These are phyloP conservation scores for Habroteleia sp. DNA, from an alignment of 2,888 invertebrate genomes.

Conservation along the genomic window DNA sequence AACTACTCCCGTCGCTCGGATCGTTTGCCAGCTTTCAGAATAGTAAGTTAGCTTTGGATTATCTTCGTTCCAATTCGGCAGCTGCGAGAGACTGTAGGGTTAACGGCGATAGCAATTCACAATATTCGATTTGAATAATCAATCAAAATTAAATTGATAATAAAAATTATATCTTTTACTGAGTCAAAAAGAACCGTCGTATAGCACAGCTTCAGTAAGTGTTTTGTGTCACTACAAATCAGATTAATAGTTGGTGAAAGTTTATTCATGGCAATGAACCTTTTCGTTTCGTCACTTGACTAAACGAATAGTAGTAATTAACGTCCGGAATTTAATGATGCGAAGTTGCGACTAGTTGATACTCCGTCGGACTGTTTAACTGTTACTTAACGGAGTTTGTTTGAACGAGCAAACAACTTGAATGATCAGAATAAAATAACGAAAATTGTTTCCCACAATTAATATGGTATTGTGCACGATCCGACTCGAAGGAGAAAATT, in stretches of 20 bases:
- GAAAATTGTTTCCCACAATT: slow-evolving; percentile 13
- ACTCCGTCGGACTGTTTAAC: slow-evolving; percentile 27
- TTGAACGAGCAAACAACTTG: slow-evolving; percentile 26
- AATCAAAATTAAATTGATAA: slow-evolving; percentile 1
- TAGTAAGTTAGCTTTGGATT: slow-evolving; percentile 64
- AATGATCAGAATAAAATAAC: slow-evolving; percentile 18
- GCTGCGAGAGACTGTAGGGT: too few species aligned
- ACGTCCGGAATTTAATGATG: slow-evolving; percentile 61
- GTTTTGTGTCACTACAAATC: slow-evolving; percentile 64
- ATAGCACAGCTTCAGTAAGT: too few species aligned
- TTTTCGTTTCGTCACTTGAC: slow-evolving; percentile 59
- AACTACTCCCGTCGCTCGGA: too few species aligned
- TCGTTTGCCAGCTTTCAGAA: slow-evolving; percentile 61
- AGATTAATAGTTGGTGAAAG: slow-evolving; percentile 71
- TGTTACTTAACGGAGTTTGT: slow-evolving; percentile 16
- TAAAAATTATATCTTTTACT: too few species aligned
- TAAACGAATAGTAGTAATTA: slow-evolving; percentile 62
- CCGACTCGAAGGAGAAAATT: not conserved
- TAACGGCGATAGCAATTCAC: slow-evolving; percentile 8
- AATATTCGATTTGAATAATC: slow-evolving; percentile 3
- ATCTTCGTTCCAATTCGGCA: slow-evolving; percentile 28
- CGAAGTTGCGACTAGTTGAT: slow-evolving; percentile 43
- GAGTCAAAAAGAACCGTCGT: too few species aligned
- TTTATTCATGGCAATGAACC: slow-evolving; percentile 66
- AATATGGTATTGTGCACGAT: slow-evolving; percentile 8